These are phyloP conservation scores for Caenorhabditis virilis DNA, from an alignment of 2,888 invertebrate species.

Conservation along the genomic window DNA sequence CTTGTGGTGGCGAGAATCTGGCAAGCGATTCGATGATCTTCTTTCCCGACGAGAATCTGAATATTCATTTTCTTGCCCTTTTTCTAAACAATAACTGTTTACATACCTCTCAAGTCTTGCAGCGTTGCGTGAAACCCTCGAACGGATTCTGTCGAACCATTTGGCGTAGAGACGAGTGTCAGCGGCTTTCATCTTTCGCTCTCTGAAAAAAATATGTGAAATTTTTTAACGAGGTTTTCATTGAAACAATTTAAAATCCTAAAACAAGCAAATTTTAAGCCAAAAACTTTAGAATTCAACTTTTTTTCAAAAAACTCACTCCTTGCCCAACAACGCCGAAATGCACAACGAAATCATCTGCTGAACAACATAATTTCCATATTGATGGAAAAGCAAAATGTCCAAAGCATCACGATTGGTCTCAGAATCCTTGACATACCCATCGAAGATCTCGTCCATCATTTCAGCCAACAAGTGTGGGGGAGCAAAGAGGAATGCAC, in stretches of 20 bases:
- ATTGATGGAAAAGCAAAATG: slow-evolving; percentile 62
- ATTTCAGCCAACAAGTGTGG: slow-evolving; percentile 36
- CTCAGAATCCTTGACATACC: slow-evolving; percentile 45
- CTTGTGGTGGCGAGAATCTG: not conserved
- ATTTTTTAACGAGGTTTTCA: no score
- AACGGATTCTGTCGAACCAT: slow-evolving; percentile 26
- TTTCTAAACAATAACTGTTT: not conserved
- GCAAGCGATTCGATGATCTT: slow-evolving; percentile 53
- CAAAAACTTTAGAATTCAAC: not conserved
- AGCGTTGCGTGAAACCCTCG: slow-evolving; percentile 10
- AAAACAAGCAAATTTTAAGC: no score
- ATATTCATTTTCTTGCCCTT: not conserved
- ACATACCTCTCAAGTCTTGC: slow-evolving; percentile 16
- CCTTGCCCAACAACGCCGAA: slow-evolving; percentile 31
- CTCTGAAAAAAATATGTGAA: slow-evolving; percentile 12
- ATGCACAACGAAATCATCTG: slow-evolving; percentile 53
- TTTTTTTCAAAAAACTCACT: slow-evolving; percentile 10
- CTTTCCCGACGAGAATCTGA: slow-evolving; percentile 59
- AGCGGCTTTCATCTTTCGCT: slow-evolving; percentile 12
- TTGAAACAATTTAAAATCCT: no score
- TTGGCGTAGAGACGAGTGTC: slow-evolving; percentile 12
- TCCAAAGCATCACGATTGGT: slow-evolving; percentile 50
- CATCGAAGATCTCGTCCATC: slow-evolving; percentile 57
- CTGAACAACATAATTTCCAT: slow-evolving; percentile 64
- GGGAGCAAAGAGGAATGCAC: slow-evolving; percentile 49